Evolutionary conservation across 2,797 vertebrate genomes (phyloP), one percentile per base, ranked within the genome.

Genomic region (Labroides dimidiatus): DNA sequence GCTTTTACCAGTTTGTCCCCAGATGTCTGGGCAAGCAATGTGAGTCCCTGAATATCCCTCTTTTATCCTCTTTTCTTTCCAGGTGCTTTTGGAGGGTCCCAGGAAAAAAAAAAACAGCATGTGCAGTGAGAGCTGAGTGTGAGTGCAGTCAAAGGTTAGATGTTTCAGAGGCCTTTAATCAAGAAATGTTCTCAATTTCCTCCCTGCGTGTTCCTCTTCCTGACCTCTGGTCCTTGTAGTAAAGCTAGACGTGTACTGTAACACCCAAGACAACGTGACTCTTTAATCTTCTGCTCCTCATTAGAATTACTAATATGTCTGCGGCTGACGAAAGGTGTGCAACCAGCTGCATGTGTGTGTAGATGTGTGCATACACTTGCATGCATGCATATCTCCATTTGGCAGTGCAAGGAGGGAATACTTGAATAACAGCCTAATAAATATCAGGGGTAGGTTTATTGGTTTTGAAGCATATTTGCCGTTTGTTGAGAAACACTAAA

Each of bases 401-500:
- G 87, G 84, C 81, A 0, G 37, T 68, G 79, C 56, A 78, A 68
- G 70, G 81, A 85, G 85, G 81, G 90, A 93, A 93, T 93, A 88
- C 89, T 93, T 91, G 81, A 90, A 93, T 93, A 93, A 90, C 92
- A 89, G 90, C 85, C 87, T 90, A 93, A 93, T 94, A 93, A 93
- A 94, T 94, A 94, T 94, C 91, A 93, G 83, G 72, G 80, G 60
- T 85, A 72, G 68, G 78, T 94, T 94, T 94, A 94, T 95, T 94
- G 93, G 91, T 93, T 93, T 90, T 93, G 92, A 94, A 94, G 92
- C 88, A 78, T 92, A 91, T 94, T 94, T 86, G 87, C 89, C 87
- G 30, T 93, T 92, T 91, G 90, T 93, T 92, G 91, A 82, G 92
- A 93, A 93, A 94, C 90, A 93, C 88, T 93, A 94, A 92, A 93